These are phyloP conservation scores for Ochropleura plecta DNA, from an alignment of 2,888 invertebrate genomes.

Conservation along the genomic window DNA sequence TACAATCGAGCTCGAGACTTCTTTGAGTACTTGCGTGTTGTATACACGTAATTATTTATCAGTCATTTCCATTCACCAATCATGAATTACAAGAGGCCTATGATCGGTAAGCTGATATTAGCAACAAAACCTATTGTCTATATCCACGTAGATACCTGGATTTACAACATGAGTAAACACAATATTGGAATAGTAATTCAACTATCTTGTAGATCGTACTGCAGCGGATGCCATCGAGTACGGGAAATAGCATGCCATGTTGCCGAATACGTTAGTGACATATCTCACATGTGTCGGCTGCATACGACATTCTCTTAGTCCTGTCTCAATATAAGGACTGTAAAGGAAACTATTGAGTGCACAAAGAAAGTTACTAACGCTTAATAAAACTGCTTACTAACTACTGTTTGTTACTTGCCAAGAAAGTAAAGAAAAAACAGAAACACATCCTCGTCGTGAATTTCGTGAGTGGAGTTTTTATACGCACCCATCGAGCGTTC, in stretches of 20 bases:
- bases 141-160: background rate
- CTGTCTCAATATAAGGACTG: background rate
- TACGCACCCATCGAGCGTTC: background rate
- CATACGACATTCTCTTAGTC: slow-evolving; percentile 19
- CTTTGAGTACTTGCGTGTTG: background rate
- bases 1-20: too few relatives aligned
- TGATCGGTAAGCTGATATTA: background rate
- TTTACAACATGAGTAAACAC: slow-evolving; percentile 10
- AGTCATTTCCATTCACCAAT: background rate
- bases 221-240: slow-evolving; percentile 57
- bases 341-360: background rate
- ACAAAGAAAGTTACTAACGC: background rate
- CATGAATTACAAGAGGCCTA: background rate
- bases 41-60: background rate
- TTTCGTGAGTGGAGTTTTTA: background rate
- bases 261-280: slow-evolving; percentile 49
- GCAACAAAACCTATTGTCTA: background rate
- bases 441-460: background rate
- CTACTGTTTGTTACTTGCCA: background rate
- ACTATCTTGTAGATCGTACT: slow-evolving; percentile 46
- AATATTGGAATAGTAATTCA: slow-evolving; percentile 42
- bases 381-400: background rate
- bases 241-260: slow-evolving; percentile 64
- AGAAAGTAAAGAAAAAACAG: background rate
- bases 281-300: slow-evolving; percentile 46